These are phyloP conservation scores for Spisula solida DNA, from an alignment of 2,888 invertebrate species.

Conservation along the genomic window DNA sequence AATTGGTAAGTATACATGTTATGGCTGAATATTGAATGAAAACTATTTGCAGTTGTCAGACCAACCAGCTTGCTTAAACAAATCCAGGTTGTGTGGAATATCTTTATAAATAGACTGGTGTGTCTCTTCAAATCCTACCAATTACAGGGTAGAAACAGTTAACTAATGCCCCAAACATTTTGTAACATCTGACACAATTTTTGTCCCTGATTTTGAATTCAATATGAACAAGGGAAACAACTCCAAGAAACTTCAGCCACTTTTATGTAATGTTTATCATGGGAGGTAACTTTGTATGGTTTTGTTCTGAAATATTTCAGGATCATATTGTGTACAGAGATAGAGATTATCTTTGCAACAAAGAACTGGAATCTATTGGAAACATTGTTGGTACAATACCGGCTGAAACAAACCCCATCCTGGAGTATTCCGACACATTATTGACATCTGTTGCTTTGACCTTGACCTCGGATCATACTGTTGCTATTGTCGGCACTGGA, in stretches of 20 bases:
- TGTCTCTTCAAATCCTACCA: no score
- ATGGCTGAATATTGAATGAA: not conserved
- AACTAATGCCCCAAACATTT: no score
- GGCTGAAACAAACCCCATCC: slow-evolving; percentile 95
- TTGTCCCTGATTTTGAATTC: no score
- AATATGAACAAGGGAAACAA: not conserved
- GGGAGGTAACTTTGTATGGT: not conserved
- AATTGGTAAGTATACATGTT: not conserved
- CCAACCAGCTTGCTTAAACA: no score
- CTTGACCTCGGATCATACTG: slow-evolving; percentile 98
- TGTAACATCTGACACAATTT: no score
- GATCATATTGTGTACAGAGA: slow-evolving; percentile 73
- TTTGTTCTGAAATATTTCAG: slow-evolving; percentile 65
- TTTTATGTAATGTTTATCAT: not conserved
- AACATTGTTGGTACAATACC: slow-evolving; percentile 96
- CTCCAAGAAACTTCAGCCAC: not conserved
- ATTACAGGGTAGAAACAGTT: no score
- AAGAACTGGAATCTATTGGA: slow-evolving; percentile 75
- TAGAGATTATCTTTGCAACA: slow-evolving; percentile 79
- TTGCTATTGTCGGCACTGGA: slow-evolving; percentile 97
- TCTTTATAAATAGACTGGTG: no score
- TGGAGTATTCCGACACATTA: slow-evolving; percentile 92
- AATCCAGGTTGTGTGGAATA: no score
- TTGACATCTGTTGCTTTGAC: slow-evolving; percentile 98
- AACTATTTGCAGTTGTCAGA: not conserved